phyloP scores from a whole-genome alignment of 2,797 vertebrate genomes.

The Australoheros facetus region DNA sequence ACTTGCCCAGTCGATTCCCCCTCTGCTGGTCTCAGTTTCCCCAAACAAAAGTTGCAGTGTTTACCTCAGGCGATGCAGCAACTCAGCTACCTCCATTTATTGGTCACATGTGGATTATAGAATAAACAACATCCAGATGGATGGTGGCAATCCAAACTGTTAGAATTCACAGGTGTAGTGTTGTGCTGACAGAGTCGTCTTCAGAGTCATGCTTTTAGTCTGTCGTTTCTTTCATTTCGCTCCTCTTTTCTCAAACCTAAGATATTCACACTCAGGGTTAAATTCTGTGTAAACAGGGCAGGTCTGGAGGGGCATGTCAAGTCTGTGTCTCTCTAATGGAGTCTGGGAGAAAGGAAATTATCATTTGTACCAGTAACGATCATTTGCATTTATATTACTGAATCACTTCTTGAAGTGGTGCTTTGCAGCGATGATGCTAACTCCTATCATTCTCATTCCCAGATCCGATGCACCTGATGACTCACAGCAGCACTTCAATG shows the following conservation, averaged over 20 bases:
- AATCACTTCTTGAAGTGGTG: slow-evolving; percentile 58
- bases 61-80: slow-evolving; percentile 46
- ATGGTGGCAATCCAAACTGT: slow-evolving; percentile 40
- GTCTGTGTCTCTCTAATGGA: slow-evolving; percentile 46
- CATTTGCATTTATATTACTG: slow-evolving; percentile 77
- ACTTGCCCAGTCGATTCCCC: slow-evolving; percentile 25
- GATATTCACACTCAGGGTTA: slow-evolving; percentile 29
- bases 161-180: slow-evolving; percentile 34
- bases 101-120: slow-evolving; percentile 55
- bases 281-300: slow-evolving; percentile 39
- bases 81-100: slow-evolving; percentile 41
- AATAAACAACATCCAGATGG: slow-evolving; percentile 60
- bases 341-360: slow-evolving; percentile 46
- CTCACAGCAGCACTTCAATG: slow-evolving; percentile 47
- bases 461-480: slow-evolving; percentile 59
- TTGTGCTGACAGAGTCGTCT: slow-evolving; percentile 19
- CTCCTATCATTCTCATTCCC: slow-evolving; percentile 42
- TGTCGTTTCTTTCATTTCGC: slow-evolving; percentile 2
- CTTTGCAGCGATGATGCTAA: slow-evolving; percentile 60
- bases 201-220: slow-evolving; percentile 5
- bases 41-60: slow-evolving; percentile 48
- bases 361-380: slow-evolving; percentile 58
- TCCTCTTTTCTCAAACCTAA: slow-evolving; percentile 13
- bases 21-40: slow-evolving; percentile 44
- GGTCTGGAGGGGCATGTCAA: slow-evolving; percentile 38